Conservation (phyloP, 2,113 vertebrate genomes). For the Clarias macrocephalus region DNA sequence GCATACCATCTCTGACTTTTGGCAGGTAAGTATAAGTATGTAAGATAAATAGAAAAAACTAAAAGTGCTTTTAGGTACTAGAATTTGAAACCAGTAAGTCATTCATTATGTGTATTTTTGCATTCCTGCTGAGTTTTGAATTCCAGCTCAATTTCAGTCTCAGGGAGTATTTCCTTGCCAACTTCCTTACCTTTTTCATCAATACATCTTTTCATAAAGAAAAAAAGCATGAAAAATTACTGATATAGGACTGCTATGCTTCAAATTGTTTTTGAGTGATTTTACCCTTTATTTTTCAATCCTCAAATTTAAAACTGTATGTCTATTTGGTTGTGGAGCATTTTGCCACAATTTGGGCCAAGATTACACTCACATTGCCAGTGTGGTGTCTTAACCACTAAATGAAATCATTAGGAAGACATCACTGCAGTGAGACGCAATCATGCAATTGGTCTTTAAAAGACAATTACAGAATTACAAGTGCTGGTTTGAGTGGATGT, state of each 20-base stretch:
- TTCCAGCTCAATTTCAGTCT: not conserved
- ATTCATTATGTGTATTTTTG: not conserved
- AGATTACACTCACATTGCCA: not conserved
- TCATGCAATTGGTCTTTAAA: not conserved
- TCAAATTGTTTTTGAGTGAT: not conserved
- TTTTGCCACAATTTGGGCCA: not conserved
- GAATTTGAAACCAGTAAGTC: not conserved
- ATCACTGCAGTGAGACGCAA: not conserved
- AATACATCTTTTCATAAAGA: not conserved
- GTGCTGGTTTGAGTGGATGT: not conserved
- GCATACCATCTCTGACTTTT: slow-evolving; percentile 98
- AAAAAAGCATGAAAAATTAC: not conserved
- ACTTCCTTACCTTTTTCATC: too few species aligned
- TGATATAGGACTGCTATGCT: not conserved
- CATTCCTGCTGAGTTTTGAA: not conserved
- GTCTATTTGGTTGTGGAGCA: not conserved
- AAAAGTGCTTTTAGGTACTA: not conserved
- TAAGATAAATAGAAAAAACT: not conserved
- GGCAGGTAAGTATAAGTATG: slow-evolving; percentile 80
- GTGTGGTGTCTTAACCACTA: not conserved
- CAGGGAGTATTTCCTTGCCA: too few species aligned
- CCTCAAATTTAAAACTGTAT: not conserved
- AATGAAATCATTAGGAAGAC: not conserved
- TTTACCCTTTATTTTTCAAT: not conserved
- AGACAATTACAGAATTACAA: not conserved